phyloP scores from a whole-genome alignment of 2,797 vertebrate species.

The Argyrosomus regius region DNA sequence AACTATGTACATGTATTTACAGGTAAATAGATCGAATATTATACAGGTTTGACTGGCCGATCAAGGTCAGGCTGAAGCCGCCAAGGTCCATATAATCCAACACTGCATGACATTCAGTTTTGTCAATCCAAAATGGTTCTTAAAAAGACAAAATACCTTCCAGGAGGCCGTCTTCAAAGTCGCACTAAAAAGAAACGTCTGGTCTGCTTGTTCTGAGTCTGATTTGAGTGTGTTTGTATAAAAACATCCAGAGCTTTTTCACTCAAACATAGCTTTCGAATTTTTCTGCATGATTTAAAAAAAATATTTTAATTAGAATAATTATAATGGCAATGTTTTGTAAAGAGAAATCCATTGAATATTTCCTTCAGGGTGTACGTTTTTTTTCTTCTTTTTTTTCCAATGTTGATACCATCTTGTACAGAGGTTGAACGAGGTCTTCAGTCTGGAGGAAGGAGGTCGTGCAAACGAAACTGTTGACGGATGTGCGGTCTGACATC shows the following conservation, averaged over 20 bases:
- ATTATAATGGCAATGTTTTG: constrained; percentile 63
- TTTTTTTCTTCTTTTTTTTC: not conserved
- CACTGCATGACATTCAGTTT: constrained; percentile 87
- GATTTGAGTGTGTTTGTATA: constrained; percentile 35
- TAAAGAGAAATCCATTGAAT: constrained; percentile 56
- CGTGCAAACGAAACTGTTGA: constrained; percentile 97
- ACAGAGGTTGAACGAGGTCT: not conserved
- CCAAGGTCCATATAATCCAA: constrained; percentile 92
- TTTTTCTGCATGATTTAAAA: constrained; percentile 54
- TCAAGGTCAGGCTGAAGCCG: constrained; percentile 91
- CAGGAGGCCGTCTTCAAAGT: constrained; percentile 55
- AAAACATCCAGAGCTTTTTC: constrained; percentile 67
- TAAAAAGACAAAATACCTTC: constrained; percentile 64
- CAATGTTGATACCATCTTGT: constrained; percentile 34
- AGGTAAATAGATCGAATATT: constrained; percentile 81
- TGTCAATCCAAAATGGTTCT: constrained; percentile 67
- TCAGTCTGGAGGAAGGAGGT: constrained; percentile 90
- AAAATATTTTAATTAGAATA: constrained; percentile 15
- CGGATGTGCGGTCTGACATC: constrained; percentile 97
- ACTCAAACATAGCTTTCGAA: constrained; percentile 49
- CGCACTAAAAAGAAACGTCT: constrained; percentile 43
- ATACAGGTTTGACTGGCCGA: constrained; percentile 92
- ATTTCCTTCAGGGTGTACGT: constrained; percentile 44
- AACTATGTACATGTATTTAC: constrained; percentile 89
- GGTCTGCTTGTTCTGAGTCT: constrained; percentile 59